phyloP scores from a whole-genome alignment of 1,140 invertebrate genomes.

The Drosophila gunungcola region DNA sequence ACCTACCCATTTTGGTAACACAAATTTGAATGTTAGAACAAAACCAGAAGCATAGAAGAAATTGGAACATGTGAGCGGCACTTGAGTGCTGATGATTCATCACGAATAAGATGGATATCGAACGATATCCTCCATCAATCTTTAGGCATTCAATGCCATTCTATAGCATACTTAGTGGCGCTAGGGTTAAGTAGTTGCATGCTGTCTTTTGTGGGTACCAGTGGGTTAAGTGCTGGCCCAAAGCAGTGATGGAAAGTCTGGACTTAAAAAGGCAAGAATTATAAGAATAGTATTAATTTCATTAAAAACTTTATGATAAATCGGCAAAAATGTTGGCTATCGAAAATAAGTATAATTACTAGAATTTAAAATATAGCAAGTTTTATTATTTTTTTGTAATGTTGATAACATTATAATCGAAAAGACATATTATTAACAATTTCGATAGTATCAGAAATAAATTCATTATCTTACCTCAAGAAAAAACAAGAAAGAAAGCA shows the following conservation, averaged over 20 bases:
- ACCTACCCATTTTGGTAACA: conserved; percentile 4
- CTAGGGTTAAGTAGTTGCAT: conserved; percentile 5
- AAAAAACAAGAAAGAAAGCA: too few species aligned
- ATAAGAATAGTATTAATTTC: too few species aligned
- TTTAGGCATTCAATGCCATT: conserved; percentile 1
- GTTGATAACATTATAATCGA: too few species aligned
- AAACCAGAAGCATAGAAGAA: conserved; percentile 6
- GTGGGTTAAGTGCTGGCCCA: neutral
- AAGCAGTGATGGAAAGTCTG: neutral
- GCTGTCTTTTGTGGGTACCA: neutral
- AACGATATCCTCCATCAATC: conserved; percentile 18
- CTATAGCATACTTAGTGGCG: conserved; percentile 6
- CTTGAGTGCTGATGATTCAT: conserved; percentile 8
- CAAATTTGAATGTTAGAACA: conserved; percentile 33
- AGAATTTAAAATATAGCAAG: too few species aligned
- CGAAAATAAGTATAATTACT: too few species aligned
- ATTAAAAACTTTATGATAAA: too few species aligned
- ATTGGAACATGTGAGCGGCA: conserved; percentile 17
- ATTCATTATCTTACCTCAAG: too few species aligned
- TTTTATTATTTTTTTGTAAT: too few species aligned
- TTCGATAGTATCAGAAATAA: too few species aligned
- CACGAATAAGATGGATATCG: conserved; percentile 20
- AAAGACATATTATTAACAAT: too few species aligned
- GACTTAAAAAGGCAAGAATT: too few species aligned
- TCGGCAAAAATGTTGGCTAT: too few species aligned